Percentiles rank a stretch among this genome's conserved stretches.
phyloP scores from a whole-genome alignment of 1,140 invertebrate genomes.

The Trichonephila clavata region DNA sequence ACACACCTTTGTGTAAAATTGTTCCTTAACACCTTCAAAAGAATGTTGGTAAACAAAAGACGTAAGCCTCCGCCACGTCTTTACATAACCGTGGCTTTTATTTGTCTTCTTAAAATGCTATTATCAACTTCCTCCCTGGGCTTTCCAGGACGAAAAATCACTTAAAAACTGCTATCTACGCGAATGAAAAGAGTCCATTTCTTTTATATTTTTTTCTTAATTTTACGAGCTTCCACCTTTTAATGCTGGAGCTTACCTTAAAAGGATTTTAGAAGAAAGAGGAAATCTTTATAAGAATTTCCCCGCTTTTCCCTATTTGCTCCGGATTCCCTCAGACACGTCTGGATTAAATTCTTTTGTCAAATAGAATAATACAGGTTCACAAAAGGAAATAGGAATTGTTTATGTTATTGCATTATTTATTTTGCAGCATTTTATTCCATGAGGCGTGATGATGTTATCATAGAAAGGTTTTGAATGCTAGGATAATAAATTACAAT shows the following conservation, averaged over 20 bases:
- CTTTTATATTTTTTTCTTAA: background rate
- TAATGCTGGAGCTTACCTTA: background rate
- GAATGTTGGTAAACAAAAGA: no score
- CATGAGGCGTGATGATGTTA: no score
- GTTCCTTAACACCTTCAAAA: no score
- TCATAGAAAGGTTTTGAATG: no score
- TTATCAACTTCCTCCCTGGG: no score
- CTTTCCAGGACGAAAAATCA: background rate
- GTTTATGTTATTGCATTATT: no score
- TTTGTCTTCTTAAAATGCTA: no score
- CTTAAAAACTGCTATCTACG: background rate
- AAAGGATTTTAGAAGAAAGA: background rate
- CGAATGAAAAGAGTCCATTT: background rate
- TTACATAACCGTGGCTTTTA: no score
- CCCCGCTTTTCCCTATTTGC: background rate
- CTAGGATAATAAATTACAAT: no score
- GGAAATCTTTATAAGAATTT: background rate
- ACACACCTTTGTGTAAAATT: no score
- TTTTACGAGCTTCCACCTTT: background rate
- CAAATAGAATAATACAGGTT: background rate
- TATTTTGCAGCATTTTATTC: no score
- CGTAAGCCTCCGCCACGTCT: no score
- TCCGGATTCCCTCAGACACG: background rate
- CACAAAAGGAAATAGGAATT: background rate
- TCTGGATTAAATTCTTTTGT: background rate